Conservation (phyloP, 2,888 invertebrate genomes). For the Chymomyza caudatula region DNA sequence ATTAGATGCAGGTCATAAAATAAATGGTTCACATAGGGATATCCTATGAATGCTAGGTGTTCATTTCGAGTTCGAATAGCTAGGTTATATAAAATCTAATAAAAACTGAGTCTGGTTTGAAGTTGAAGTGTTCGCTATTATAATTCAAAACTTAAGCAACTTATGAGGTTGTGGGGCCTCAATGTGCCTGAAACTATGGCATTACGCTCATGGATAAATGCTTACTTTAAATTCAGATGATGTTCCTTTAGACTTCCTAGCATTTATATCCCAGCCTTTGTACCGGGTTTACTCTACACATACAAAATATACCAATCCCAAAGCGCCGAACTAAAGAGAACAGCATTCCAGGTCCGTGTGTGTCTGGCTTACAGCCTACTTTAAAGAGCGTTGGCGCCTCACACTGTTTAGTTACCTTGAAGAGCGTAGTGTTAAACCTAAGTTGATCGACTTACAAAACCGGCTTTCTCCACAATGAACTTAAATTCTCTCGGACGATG, state of each 20-base stretch:
- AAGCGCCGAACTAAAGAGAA: background rate
- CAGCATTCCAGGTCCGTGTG: background rate
- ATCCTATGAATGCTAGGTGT: no score
- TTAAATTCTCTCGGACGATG: conserved; percentile 28
- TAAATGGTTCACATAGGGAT: conserved; percentile 27
- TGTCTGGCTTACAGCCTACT: background rate
- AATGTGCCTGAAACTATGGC: background rate
- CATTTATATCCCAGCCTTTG: background rate
- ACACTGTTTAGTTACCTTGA: conserved; percentile 18
- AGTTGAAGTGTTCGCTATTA: no score
- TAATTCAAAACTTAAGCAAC: no score
- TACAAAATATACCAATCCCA: background rate
- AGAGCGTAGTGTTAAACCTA: conserved; percentile 25
- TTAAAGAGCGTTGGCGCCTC: background rate
- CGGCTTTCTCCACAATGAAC: conserved; percentile 43
- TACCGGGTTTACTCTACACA: background rate
- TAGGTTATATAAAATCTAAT: no score
- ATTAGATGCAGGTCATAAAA: conserved; percentile 56
- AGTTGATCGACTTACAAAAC: conserved; percentile 39
- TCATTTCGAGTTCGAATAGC: no score
- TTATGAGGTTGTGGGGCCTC: no score
- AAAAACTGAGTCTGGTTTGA: no score
- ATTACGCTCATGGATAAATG: background rate
- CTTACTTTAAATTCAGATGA: background rate
- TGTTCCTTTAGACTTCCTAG: background rate